Base-by-base conservation (phyloP, 2,888 invertebrate species). In the Nomada lathburiana region DNA sequence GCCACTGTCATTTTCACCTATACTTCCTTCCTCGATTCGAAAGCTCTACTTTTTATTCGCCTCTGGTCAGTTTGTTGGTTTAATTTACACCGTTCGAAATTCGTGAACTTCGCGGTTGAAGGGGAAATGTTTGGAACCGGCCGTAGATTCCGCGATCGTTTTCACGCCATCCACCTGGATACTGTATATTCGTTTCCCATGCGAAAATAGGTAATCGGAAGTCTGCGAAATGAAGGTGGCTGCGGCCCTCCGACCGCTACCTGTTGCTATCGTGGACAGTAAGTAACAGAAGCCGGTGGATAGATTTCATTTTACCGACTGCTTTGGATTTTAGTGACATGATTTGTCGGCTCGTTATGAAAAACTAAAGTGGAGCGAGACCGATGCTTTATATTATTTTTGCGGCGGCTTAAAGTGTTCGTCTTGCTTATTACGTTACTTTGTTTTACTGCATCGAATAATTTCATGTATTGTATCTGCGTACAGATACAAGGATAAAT, bases 181-280 rank as follows among this genome's bases (percentile, higher is more conserved):
- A 52, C 59, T 44, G 69, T 72, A 74, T 82, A 86, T 85, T 89
- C 83, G 82, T 83, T 85, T 88, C 85, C 82, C 74, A 83, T 74
- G 68, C 47, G 71, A 57, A 86, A 81, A 88, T 77, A 83, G 76
- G 63, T 64, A 72, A 80, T 53, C 63, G 78, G 67, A 76, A 76
- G 76, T 81, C 75, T 77, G 87, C 64, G 72, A 86, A 84, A 86
- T 76, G 86, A 87, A 87, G 87, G 84, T 85, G 82, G 70, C 76
- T 44, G 72, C 67, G 65, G 63, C 42, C 23, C 62, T 47, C 68
- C 80, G 65, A 68, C 86, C 84, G 82, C 87, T 87, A 87, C 87
- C 87, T 87, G 87, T 87, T 87, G 87, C 87, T 87, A 84, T 79
- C 70, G 53, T 84, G 87, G 86, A 87, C 84, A 83, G 84, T 87